Evolutionary conservation across 30 jellyfish, hydroid and myxozoan species (phyloP).

Genomic region (Rhopilema esculentum): DNA sequence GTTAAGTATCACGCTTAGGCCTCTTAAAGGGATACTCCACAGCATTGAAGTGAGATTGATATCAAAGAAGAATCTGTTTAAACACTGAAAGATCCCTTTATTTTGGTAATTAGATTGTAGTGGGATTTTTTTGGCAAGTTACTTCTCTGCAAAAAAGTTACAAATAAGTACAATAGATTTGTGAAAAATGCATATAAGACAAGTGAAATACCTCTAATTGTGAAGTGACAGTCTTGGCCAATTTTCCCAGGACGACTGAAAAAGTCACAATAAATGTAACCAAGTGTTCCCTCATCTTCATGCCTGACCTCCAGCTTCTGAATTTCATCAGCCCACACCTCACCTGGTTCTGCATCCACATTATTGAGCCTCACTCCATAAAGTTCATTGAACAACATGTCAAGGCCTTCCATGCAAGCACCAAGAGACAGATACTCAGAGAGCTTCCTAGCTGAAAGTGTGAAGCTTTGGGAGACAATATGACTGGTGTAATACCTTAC

Average conservation of each 20-base stretch:
- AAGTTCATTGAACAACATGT: slow-evolving; percentile 64
- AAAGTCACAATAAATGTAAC: slow-evolving; percentile 91
- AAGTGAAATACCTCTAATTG: slow-evolving; percentile 93
- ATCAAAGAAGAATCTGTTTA: no score
- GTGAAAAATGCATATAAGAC: no score
- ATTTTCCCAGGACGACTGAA: slow-evolving; percentile 83
- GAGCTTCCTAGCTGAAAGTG: slow-evolving; percentile 64
- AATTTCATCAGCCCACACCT: slow-evolving; percentile 93
- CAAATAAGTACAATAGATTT: background rate
- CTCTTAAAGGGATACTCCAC: no score
- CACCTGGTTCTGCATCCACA: slow-evolving; percentile 80
- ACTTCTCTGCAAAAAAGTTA: background rate
- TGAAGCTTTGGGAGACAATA: slow-evolving; percentile 68
- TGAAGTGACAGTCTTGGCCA: slow-evolving; percentile 89
- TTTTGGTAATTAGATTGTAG: no score
- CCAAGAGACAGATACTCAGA: slow-evolving; percentile 89
- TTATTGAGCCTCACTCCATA: slow-evolving; percentile 75
- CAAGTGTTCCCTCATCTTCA: slow-evolving; percentile 86
- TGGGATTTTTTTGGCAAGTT: no score
- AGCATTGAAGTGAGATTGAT: no score
- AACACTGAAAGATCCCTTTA: no score
- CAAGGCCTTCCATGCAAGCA: slow-evolving; percentile 94
- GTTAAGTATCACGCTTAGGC: no score
- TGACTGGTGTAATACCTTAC: slow-evolving; percentile 77
- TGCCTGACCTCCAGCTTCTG: slow-evolving; percentile 85